Evolutionary conservation across 2,113 vertebrate genomes (phyloP).

Genomic region (Quiscalus mexicanus): DNA sequence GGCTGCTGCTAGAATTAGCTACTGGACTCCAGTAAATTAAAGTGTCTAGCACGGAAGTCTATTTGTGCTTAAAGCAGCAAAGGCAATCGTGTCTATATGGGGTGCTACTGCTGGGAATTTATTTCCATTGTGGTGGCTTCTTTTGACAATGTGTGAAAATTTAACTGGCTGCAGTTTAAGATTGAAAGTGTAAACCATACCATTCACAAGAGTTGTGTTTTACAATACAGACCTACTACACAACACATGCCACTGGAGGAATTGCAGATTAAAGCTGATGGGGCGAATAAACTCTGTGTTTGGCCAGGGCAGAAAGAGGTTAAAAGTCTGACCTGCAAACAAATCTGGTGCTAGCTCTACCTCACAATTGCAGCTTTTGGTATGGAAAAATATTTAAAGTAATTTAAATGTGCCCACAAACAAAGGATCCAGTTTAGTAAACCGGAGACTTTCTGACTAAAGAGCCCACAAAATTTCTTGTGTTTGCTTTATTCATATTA

Average conservation of each 20-base stretch:
- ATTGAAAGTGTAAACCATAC: neutral
- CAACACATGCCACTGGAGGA: neutral
- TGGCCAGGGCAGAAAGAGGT: neutral
- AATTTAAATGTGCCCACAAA: neutral
- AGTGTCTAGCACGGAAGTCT: neutral
- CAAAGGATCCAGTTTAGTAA: neutral
- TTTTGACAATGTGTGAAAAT: constrained; percentile 55
- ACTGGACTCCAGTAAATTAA: constrained; percentile 1
- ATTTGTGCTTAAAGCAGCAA: neutral
- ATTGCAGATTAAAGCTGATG: constrained; percentile 45
- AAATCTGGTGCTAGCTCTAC: neutral
- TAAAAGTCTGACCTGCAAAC: constrained; percentile 45
- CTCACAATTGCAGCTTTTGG: neutral
- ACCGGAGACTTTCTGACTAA: neutral
- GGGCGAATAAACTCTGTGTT: constrained; percentile 30
- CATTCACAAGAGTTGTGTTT: neutral
- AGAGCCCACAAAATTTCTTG: neutral
- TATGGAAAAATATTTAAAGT: neutral
- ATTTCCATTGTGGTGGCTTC: constrained; percentile 10
- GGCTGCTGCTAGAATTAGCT: neutral
- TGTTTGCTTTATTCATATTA: neutral
- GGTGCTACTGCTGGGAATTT: neutral
- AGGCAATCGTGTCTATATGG: neutral
- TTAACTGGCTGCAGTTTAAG: constrained; percentile 26
- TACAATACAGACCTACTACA: neutral